Evolutionary conservation across 2,888 invertebrate species (phyloP), one percentile per base, ranked within the genome.

Genomic region (Polymixis lichenea): DNA sequence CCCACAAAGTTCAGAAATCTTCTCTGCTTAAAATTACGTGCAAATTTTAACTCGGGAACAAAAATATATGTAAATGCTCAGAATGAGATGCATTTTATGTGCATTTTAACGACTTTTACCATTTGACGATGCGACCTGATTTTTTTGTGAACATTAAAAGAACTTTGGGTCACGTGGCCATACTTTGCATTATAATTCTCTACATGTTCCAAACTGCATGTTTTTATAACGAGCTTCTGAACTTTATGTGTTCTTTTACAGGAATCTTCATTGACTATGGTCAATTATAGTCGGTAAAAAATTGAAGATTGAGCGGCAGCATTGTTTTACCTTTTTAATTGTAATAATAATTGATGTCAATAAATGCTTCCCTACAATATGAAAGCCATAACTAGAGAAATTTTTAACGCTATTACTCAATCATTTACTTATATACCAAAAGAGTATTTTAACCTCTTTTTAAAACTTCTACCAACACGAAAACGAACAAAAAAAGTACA

Each of bases 61-160:
- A 66, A 84, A 65, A 74, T 72, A 62, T 81, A 85, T 85, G 85
- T 75, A 75, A 75, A 82, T 81, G 17, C 28, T 25, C 69, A 28
- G 13, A 65, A 75, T 81, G 69, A 70, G 75, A 81, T 75, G 74
- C 85, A 80, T 84, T 81, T 80, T 84, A 84, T 81, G 85, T 61
- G 75, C 82, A 81, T 85, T 81, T 75, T 85, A 85, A 85, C 69
- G 61, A 81, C 51, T 60, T 85, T 55, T 19, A 53, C 46, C 53
- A 74, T 85, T 85, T 85, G 38, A 28, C 51, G 81, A 73, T 69
- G 81, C 84, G 85, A 84, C 68, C 85, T 46, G 84, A 80, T 84
- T 65, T 75, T 84, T 69, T 49, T 19, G 51, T 72, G 64, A n/a
- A 38, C 25, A 60, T 68, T 67, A 80, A 80, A 80, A 72, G 58